phyloP scores from a whole-genome alignment of 2,797 vertebrate species.

The Pseudopleuronectes americanus region DNA sequence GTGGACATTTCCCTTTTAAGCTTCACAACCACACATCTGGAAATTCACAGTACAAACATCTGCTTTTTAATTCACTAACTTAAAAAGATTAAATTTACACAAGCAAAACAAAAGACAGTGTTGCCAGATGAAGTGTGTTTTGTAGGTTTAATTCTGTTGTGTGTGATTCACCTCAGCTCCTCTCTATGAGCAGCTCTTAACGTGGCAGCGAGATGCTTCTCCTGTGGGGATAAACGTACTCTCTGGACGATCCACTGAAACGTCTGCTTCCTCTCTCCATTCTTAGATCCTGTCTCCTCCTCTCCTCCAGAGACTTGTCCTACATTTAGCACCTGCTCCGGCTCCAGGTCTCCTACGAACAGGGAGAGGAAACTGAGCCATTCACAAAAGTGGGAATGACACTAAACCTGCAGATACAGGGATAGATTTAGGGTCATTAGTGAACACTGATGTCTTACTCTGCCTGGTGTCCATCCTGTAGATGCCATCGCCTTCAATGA shows the following conservation, averaged over 20 bases:
- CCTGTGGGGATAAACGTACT: slow-evolving; percentile 90
- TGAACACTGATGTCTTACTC: slow-evolving; percentile 76
- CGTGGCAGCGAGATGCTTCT: slow-evolving; percentile 86
- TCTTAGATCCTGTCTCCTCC: slow-evolving; percentile 22
- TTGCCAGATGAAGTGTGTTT: too few species aligned
- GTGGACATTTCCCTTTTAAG: slow-evolving; percentile 62
- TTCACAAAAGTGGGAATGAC: slow-evolving; percentile 13
- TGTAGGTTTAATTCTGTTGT: slow-evolving; percentile 1
- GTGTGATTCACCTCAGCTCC: slow-evolving; percentile 68
- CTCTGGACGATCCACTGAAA: slow-evolving; percentile 84
- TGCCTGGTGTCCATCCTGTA: slow-evolving; percentile 84
- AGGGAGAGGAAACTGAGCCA: slow-evolving; percentile 12
- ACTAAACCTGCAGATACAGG: background rate
- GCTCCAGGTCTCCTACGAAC: slow-evolving; percentile 74
- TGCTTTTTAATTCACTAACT: background rate
- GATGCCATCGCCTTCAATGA: slow-evolving; percentile 86
- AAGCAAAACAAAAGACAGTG: background rate
- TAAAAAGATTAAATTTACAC: background rate
- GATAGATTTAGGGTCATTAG: background rate
- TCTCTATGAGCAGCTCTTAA: slow-evolving; percentile 84
- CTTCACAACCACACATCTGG: slow-evolving; percentile 85
- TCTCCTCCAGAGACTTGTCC: slow-evolving; percentile 33
- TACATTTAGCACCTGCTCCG: slow-evolving; percentile 84
- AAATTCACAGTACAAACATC: slow-evolving; percentile 26
- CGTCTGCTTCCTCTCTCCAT: slow-evolving; percentile 62